These are phyloP conservation scores for Mormyrus proboscirostris DNA, from an alignment of 2,797 vertebrate species.

Conservation along the genomic window DNA sequence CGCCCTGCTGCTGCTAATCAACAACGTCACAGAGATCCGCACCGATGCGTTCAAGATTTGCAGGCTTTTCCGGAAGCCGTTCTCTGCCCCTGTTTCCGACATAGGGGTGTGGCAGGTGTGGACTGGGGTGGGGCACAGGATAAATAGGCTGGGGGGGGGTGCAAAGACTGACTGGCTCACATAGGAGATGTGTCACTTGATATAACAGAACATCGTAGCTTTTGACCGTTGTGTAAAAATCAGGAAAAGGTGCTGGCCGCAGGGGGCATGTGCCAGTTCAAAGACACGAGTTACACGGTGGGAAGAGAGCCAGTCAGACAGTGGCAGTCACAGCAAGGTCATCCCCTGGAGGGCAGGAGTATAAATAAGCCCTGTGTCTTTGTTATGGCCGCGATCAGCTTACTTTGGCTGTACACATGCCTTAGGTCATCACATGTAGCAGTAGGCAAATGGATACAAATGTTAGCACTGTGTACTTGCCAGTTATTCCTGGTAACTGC, in stretches of 20 bases:
- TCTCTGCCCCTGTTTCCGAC: constrained; percentile 53
- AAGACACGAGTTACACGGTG: not conserved
- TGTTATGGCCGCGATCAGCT: not conserved
- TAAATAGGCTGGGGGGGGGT: not conserved
- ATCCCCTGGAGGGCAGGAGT: not conserved
- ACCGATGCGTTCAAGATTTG: constrained; percentile 72
- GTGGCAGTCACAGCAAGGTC: not conserved
- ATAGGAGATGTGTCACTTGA: not conserved
- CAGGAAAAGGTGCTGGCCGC: not conserved
- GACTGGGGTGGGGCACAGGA: not conserved
- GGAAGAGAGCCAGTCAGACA: not conserved
- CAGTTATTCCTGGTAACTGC: not conserved
- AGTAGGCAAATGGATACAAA: not conserved
- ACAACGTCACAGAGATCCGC: constrained; percentile 72
- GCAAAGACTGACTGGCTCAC: not conserved
- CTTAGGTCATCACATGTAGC: not conserved
- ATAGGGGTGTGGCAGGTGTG: constrained; percentile 75
- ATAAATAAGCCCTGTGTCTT: not conserved
- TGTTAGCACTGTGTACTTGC: not conserved
- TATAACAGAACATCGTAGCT: not conserved
- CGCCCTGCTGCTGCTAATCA: constrained; percentile 64
- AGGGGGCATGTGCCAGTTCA: not conserved
- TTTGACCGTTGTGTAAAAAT: not conserved
- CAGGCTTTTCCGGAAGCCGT: constrained; percentile 69
- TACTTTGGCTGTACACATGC: not conserved